Evolutionary conservation across 2,797 vertebrate genomes (phyloP).

Genomic region (Clarias platycephalus): DNA sequence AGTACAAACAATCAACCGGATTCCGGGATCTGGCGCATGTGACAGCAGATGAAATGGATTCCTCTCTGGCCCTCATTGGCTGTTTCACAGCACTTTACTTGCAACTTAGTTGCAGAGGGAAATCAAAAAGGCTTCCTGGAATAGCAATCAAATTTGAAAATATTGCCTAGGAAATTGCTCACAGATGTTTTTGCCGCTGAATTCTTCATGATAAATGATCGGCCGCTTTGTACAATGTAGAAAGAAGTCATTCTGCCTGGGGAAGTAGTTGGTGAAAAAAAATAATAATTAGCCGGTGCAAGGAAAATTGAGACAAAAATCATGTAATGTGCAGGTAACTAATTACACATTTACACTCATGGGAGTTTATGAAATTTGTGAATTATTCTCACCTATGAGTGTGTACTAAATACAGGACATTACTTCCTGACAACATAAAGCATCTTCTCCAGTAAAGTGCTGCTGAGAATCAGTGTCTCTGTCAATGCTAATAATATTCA

Average conservation of each 20-base stretch:
- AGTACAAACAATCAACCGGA: neutral
- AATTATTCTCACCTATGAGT: neutral
- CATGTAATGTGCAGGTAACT: neutral
- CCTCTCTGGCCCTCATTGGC: neutral
- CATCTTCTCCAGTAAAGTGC: neutral
- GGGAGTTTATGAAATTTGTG: neutral
- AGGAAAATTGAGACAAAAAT: neutral
- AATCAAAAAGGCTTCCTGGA: neutral
- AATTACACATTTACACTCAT: neutral
- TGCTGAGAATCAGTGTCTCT: neutral
- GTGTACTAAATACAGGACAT: constrained; percentile 2
- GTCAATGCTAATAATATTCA: neutral
- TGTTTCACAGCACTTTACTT: neutral
- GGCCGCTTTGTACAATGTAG: neutral
- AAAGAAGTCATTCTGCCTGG: neutral
- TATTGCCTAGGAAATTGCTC: neutral
- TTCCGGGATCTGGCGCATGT: neutral
- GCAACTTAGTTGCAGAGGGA: neutral
- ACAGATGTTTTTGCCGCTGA: neutral
- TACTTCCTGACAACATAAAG: neutral
- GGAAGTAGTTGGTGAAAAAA: neutral
- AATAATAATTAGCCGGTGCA: neutral
- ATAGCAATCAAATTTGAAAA: neutral
- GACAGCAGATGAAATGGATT: neutral
- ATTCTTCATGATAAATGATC: too few species aligned